Percentiles rank a stretch among this genome's conserved stretches.
phyloP scores from a whole-genome alignment of 2,888 invertebrate species.

The Nycteola revayana region DNA sequence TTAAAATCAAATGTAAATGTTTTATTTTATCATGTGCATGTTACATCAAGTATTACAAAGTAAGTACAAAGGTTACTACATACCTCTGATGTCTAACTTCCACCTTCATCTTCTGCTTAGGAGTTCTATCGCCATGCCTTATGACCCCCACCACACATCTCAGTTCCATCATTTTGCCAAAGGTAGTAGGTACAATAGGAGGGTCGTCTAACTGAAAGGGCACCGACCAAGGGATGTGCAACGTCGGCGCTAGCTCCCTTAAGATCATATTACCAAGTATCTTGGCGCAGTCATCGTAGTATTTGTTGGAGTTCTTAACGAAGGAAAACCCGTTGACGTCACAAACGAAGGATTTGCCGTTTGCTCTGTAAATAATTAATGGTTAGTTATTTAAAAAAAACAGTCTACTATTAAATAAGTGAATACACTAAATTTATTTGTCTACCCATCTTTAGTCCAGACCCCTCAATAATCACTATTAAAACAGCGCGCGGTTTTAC shows the following conservation, averaged over 20 bases:
- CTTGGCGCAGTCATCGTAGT: conserved; percentile 99
- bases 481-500: too few species aligned
- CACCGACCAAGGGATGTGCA: conserved; percentile 98
- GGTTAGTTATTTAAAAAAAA: too few species aligned
- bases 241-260: conserved; percentile 94
- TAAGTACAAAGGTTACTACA: too few species aligned
- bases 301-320: conserved; percentile 99
- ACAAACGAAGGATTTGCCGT: conserved; percentile 99
- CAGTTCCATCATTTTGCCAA: conserved; percentile 97
- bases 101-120: conserved; percentile 99
- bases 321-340: conserved; percentile 99
- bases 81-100: conserved; percentile 98
- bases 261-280: conserved; percentile 99
- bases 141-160: conserved; percentile 99
- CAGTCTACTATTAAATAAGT: too few species aligned
- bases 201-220: conserved; percentile 99
- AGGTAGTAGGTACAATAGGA: conserved; percentile 99
- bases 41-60: too few species aligned
- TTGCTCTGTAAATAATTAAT: conserved; percentile 93
- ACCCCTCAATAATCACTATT: too few species aligned
- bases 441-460: too few species aligned
- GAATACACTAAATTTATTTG: too few species aligned
- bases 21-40: too few species aligned
- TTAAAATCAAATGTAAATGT: too few species aligned
- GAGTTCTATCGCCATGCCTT: conserved; percentile 98